These are phyloP conservation scores for Sialis lutaria DNA, from an alignment of 2,888 invertebrate genomes.

Conservation along the genomic window DNA sequence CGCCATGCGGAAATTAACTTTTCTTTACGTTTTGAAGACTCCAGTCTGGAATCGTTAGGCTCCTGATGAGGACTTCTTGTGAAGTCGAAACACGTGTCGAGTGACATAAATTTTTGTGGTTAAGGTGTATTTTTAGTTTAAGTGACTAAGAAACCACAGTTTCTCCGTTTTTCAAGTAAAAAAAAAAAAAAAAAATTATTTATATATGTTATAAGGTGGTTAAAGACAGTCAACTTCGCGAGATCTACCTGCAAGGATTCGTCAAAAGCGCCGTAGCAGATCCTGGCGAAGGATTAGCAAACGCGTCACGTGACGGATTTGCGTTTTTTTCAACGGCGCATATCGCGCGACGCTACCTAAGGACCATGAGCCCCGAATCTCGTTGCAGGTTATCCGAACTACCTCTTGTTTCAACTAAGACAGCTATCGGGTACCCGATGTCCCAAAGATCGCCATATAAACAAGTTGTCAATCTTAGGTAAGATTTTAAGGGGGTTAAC, in stretches of 20 bases:
- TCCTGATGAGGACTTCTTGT: too few species aligned
- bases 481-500: too few species aligned
- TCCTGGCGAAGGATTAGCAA: not conserved
- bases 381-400: not conserved
- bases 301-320: not conserved
- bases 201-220: not conserved
- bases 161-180: not conserved
- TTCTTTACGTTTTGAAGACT: too few species aligned
- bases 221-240: conserved; percentile 1
- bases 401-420: not conserved
- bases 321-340: conserved; percentile 1
- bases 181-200: not conserved
- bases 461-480: conserved; percentile 1
- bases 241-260: conserved; percentile 1
- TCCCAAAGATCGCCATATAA: conserved; percentile 1
- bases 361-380: not conserved
- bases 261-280: not conserved
- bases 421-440: not conserved
- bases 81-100: too few species aligned
- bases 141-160: too few species aligned
- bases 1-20: too few species aligned
- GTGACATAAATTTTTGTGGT: too few species aligned
- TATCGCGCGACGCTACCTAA: not conserved
- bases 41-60: too few species aligned
- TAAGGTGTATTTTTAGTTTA: too few species aligned